These are phyloP conservation scores for Calonectris borealis DNA, from an alignment of 2,113 vertebrate genomes.

Conservation along the genomic window DNA sequence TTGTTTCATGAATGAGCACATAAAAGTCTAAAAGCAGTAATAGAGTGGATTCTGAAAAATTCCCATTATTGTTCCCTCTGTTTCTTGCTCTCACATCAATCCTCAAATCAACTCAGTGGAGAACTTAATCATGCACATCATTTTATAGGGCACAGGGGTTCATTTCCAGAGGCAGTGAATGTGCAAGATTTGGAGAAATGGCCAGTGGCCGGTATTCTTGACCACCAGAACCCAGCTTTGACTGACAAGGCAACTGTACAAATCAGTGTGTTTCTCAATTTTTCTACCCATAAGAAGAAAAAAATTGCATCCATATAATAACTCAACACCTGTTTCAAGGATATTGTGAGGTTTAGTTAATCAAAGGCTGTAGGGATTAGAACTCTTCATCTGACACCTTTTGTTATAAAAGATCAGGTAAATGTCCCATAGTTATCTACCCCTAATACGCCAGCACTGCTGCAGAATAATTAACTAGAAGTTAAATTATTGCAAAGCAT, in stretches of 20 bases:
- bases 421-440: not conserved
- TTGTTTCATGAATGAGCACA: not conserved
- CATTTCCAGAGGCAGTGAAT: not conserved
- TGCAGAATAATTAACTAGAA: not conserved
- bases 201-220: rapidly evolving
- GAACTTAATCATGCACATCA: not conserved
- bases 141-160: not conserved
- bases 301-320: not conserved
- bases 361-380: not conserved
- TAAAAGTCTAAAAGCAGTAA: not conserved
- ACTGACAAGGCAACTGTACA: not conserved
- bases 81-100: not conserved
- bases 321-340: not conserved
- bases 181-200: not conserved
- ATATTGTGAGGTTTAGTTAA: not conserved
- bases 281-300: not conserved
- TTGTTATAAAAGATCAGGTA: not conserved
- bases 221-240: not conserved
- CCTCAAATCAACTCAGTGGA: not conserved
- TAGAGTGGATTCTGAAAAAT: not conserved
- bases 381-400: not conserved
- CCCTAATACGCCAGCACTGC: not conserved
- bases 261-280: not conserved
- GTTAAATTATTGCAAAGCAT: not conserved
- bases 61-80: not conserved